Base-by-base conservation (phyloP, 23 tunicate species). In the Ascidia mentula region DNA sequence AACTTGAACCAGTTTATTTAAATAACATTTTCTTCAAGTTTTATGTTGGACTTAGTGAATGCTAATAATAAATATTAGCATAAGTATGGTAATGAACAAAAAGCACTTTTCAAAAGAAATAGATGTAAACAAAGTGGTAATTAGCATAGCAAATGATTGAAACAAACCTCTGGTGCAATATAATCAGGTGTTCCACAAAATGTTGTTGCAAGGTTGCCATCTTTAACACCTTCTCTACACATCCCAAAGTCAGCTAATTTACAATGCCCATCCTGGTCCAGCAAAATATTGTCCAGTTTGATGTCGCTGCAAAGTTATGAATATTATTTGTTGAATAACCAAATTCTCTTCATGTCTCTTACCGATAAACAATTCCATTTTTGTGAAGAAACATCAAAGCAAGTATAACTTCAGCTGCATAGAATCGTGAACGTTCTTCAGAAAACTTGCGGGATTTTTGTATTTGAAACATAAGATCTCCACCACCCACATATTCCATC, bases 101-200 rank as follows among this genome's bases (percentile, higher is more conserved):
- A 45, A 18, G 17, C 60, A 17, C 60, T 45, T 45, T 15, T 45
- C 34, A 33, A 0, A 75, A n/a, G n/a, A n/a, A n/a, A n/a, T n/a
- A n/a, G n/a, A n/a, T n/a, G n/a, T n/a, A n/a, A n/a, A n/a, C n/a
- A n/a, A n/a, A n/a, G n/a, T n/a, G n/a, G n/a, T n/a, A n/a, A n/a
- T n/a, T n/a, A n/a, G n/a, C n/a, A n/a, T n/a, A n/a, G n/a, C n/a
- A n/a, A n/a, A n/a, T n/a, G n/a, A n/a, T n/a, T n/a, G n/a, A n/a
- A n/a, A n/a, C n/a, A n/a, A n/a, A 93, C 97, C 86, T 92, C 97
- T 0, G 97, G 97, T 8, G 97, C 97, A 31, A 92, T 92, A 71
- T 92, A 92, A 45, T 92, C 97, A 26, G 97, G 97, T 46, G 97
- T 92, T 0, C 97, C 97, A 74, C 97, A 92, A 42, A 92, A 92